Evolutionary conservation across 2,888 invertebrate genomes (phyloP).

Genomic region (Microchrysa polita): DNA sequence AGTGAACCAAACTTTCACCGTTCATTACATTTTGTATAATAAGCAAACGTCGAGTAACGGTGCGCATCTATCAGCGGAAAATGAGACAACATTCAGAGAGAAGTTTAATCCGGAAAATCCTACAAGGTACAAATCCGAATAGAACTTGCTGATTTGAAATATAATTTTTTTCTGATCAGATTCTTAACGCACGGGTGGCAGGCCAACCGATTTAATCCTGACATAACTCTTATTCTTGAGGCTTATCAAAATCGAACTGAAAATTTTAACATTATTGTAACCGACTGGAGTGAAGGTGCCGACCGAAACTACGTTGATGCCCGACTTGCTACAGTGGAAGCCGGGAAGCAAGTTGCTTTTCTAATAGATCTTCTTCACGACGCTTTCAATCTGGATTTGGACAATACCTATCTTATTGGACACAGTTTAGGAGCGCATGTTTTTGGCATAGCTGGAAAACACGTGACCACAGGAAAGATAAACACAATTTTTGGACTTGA

Average conservation of each 20-base stretch:
- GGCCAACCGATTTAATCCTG: not conserved
- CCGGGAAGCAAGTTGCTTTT: constrained; percentile 56
- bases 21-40: no score
- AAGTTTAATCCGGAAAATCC: no score
- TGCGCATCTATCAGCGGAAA: no score
- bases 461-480: constrained; percentile 66
- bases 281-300: constrained; percentile 71
- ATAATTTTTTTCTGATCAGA: not conserved
- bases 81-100: no score
- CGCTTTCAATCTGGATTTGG: constrained; percentile 64
- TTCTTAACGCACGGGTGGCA: constrained; percentile 10
- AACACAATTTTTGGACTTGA: constrained; percentile 66
- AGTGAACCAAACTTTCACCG: no score
- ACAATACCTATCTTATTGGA: constrained; percentile 67
- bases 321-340: constrained; percentile 59
- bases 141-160: not conserved
- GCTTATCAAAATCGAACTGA: constrained; percentile 68
- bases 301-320: constrained; percentile 69
- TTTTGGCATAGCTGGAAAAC: constrained; percentile 69
- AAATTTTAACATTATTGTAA: constrained; percentile 69
- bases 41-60: no score
- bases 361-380: constrained; percentile 63
- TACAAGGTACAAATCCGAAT: no score
- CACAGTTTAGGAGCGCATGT: constrained; percentile 71
- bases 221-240: constrained; percentile 50